These are phyloP conservation scores for Rhabdomys pumilio DNA, from an alignment of 2,797 vertebrate species.

Conservation along the genomic window DNA sequence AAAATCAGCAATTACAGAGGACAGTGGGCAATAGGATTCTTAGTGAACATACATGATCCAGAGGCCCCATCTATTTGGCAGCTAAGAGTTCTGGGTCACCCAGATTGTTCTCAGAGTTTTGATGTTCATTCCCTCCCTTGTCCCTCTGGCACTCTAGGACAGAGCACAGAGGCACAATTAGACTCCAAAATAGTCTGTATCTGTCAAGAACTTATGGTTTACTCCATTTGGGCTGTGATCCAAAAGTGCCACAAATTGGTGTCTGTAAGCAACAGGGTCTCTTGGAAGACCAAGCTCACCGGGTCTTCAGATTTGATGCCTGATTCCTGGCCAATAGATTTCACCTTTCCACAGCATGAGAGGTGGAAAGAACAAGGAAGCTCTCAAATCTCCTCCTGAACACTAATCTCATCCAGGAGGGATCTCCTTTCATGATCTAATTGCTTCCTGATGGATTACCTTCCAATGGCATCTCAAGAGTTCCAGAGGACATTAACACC, in stretches of 20 bases:
- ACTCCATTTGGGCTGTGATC: neutral
- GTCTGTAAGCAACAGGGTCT: neutral
- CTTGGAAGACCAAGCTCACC: neutral
- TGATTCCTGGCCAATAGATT: neutral
- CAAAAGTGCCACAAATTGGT: neutral
- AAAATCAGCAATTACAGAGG: neutral
- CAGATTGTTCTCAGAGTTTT: neutral
- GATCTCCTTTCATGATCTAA: neutral
- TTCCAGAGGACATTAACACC: neutral
- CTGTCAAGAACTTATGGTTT: neutral
- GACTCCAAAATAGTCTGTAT: too few relatives aligned
- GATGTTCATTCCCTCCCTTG: accelerated
- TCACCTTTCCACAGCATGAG: neutral
- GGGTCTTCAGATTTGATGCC: neutral
- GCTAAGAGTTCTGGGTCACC: accelerated
- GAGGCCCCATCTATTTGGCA: accelerated
- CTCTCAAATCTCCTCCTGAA: neutral
- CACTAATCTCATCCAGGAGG: too few relatives aligned
- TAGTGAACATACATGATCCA: neutral
- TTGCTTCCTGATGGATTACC: neutral
- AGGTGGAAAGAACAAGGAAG: neutral
- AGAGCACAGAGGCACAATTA: accelerated
- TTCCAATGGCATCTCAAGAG: neutral
- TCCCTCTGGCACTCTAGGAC: accelerated
- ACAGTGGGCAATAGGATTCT: neutral